Evolutionary conservation across 1,140 invertebrate genomes (phyloP), one percentile per base, ranked within the genome.

Genomic region (Diabrotica virgifera): DNA sequence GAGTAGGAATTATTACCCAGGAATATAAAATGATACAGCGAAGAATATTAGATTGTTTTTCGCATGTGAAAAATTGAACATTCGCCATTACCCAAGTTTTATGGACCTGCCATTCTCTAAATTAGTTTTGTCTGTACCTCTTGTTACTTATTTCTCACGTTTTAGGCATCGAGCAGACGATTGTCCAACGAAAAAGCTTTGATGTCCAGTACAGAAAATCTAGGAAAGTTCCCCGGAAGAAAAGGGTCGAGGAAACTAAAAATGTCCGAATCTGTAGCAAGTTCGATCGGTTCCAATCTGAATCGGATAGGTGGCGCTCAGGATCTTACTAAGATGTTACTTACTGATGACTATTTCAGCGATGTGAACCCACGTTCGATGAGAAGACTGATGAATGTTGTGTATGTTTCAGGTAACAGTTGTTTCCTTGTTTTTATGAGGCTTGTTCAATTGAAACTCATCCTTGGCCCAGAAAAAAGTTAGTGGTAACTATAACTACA

Each of bases 321-420:
- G 58, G 90, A 91, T 80, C 78, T 91, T 5, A 91, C 89, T n/a
- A 89, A 93, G 71, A 93, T 96, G 81, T 82, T 96, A 52, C 83
- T 96, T 0, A 95, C 93, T 2, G 94, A 97, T 77, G 95, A 97
- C 80, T 97, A 97, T 81, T 97, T 97, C 74, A 95, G 92, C 73
- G 97, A 99, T 80, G 94, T 99, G 36, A 99, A 98, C 85, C 97
- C 96, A 0, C 83, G 95, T 51, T 97, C 94, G 73, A 96, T 99
- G 94, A 84, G 95, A 60, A 84, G 96, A 59, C 85, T 99, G 7
- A 96, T 99, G 92, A 99, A 99, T 80, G 96, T 98, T 67, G 90
- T 99, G 52, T 97, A 97, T 74, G 90, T 98, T 13, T 97, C 95
- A 65, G 94, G 93, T 93, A 79, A 73, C 74, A 70, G 52, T 37